Evolutionary conservation across 1,140 invertebrate genomes (phyloP).

Genomic region (Cardiocondyla obscurior): DNA sequence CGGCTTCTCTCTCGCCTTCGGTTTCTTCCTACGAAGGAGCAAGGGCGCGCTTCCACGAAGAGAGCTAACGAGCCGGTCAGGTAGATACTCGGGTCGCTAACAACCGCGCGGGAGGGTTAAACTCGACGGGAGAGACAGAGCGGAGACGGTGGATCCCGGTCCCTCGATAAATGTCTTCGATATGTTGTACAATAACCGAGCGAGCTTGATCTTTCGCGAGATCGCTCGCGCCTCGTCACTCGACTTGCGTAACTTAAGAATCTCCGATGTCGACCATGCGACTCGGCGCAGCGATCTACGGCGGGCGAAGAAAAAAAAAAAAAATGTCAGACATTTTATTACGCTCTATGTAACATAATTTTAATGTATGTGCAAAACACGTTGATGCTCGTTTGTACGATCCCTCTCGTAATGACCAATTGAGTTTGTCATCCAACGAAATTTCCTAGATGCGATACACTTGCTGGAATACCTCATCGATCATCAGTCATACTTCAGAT

Average conservation of each 20-base stretch:
- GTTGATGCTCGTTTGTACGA: too few relatives aligned
- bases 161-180: constrained; percentile 61
- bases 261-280: neutral
- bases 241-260: constrained; percentile 12
- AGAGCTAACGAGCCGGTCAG: constrained; percentile 53
- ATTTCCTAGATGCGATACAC: constrained; percentile 2
- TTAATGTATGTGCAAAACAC: too few relatives aligned
- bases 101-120: constrained; percentile 39
- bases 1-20: neutral
- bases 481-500: constrained; percentile 20
- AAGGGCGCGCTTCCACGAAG: constrained; percentile 60
- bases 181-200: constrained; percentile 59
- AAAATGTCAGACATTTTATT: too few relatives aligned
- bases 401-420: neutral
- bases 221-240: neutral
- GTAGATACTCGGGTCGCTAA: constrained; percentile 56
- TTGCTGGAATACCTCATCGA: constrained; percentile 21
- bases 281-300: neutral
- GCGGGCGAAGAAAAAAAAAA: neutral
- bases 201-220: constrained; percentile 22
- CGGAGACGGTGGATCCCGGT: constrained; percentile 43
- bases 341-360: neutral
- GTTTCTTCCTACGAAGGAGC: constrained; percentile 45
- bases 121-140: constrained; percentile 41
- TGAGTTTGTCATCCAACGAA: neutral